phyloP scores from a whole-genome alignment of 2,113 vertebrate species.

The Gallinago jamesoni region DNA sequence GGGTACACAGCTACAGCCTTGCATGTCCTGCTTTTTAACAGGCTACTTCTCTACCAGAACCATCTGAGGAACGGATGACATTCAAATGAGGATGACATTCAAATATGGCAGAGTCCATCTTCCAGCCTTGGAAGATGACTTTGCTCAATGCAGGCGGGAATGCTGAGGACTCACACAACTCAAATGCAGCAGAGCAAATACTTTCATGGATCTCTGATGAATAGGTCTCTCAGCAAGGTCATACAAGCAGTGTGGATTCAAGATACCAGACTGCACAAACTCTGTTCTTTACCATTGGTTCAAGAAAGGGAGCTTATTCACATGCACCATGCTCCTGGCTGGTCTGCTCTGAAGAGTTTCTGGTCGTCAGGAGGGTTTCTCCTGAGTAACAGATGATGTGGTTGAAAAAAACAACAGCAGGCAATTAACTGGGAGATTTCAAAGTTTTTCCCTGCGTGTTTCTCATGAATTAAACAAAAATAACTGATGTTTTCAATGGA shows the following conservation, averaged over 20 bases:
- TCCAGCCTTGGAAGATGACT: background rate
- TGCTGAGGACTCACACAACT: background rate
- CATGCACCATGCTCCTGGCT: background rate
- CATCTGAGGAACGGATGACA: background rate
- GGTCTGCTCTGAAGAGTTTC: background rate
- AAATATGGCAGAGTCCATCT: background rate
- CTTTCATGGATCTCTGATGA: background rate
- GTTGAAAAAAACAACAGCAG: background rate
- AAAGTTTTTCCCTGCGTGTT: background rate
- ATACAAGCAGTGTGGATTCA: background rate
- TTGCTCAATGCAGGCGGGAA: background rate
- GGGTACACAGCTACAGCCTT: background rate
- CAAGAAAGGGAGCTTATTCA: background rate
- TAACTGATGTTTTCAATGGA: background rate
- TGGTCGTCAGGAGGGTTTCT: background rate
- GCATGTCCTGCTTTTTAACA: background rate
- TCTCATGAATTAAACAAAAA: conserved; percentile 16
- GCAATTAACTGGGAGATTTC: background rate
- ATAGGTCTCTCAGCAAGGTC: background rate
- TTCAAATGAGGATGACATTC: background rate
- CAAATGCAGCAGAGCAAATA: background rate
- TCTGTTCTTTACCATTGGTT: background rate
- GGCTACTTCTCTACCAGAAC: background rate
- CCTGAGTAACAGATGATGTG: background rate
- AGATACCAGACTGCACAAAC: background rate